These are phyloP conservation scores for Chelon auratus DNA, from an alignment of 2,797 vertebrate genomes.

Conservation along the genomic window DNA sequence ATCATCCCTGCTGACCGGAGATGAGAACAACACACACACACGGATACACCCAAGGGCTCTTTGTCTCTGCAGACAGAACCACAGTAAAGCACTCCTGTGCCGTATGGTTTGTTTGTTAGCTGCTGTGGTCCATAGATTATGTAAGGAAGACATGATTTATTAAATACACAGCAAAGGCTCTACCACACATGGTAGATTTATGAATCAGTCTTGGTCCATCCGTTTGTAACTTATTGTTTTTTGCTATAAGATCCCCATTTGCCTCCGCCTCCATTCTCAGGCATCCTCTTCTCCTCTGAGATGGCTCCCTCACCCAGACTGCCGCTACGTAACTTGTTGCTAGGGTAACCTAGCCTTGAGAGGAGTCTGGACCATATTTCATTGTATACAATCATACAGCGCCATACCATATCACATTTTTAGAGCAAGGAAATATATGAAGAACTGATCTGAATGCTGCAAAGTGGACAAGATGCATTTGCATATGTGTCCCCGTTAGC, in stretches of 20 bases:
- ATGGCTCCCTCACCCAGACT: conserved; percentile 36
- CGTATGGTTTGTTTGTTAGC: conserved; percentile 2
- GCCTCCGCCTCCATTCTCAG: conserved; percentile 49
- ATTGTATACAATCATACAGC: conserved; percentile 26
- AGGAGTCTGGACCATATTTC: conserved; percentile 48
- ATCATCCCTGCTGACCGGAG: conserved; percentile 54
- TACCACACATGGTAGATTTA: background rate
- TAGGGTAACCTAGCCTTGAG: conserved; percentile 68
- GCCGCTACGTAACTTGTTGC: conserved; percentile 78
- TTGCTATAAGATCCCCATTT: conserved; percentile 19
- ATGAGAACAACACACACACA: conserved; percentile 34
- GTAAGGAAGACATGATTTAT: conserved; percentile 41
- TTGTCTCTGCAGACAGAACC: conserved; percentile 46
- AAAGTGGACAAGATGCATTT: conserved; percentile 2
- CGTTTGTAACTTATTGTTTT: conserved; percentile 22
- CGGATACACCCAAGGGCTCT: conserved; percentile 40
- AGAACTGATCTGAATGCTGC: conserved; percentile 11
- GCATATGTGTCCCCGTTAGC: background rate
- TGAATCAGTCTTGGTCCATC: background rate
- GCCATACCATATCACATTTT: background rate
- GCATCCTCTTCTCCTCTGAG: conserved; percentile 46
- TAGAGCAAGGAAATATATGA: background rate
- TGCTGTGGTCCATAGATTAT: conserved; percentile 22
- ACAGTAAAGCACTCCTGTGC: background rate
- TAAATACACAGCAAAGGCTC: background rate